Percentiles rank a stretch among this genome's conserved stretches.
Conservation (phyloP, 2,113 vertebrate species). For the Piprites chloris region DNA sequence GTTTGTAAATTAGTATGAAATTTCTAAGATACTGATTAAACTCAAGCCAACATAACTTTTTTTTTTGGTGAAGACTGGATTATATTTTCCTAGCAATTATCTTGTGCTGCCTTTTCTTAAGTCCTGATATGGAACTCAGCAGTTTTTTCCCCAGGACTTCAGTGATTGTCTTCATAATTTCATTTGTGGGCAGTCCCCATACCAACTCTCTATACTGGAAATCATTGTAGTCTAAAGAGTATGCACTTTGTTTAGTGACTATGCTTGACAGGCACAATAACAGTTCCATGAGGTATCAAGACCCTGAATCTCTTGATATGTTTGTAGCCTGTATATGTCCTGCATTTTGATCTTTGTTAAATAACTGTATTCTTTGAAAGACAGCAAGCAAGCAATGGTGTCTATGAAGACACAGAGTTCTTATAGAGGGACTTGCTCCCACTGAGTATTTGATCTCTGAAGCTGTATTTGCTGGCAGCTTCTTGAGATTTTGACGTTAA, state of each 20-base stretch:
- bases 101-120: background rate
- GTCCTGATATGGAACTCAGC: background rate
- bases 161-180: background rate
- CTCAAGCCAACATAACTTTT: background rate
- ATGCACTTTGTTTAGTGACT: background rate
- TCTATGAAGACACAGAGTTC: background rate
- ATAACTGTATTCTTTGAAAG: background rate
- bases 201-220: background rate
- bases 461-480: background rate
- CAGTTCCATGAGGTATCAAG: background rate
- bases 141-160: background rate
- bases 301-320: background rate
- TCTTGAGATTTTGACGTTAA: background rate
- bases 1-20: background rate
- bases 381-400: background rate
- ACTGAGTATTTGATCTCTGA: background rate
- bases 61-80: background rate
- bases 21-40: background rate
- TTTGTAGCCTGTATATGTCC: background rate
- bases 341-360: background rate
- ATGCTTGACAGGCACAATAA: accelerated
- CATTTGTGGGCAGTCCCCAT: background rate
- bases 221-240: background rate
- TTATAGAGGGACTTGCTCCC: background rate
- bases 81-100: background rate